Evolutionary conservation across 92 coral and sea anemone species (phyloP).

Genomic region (Micromussa lordhowensis): DNA sequence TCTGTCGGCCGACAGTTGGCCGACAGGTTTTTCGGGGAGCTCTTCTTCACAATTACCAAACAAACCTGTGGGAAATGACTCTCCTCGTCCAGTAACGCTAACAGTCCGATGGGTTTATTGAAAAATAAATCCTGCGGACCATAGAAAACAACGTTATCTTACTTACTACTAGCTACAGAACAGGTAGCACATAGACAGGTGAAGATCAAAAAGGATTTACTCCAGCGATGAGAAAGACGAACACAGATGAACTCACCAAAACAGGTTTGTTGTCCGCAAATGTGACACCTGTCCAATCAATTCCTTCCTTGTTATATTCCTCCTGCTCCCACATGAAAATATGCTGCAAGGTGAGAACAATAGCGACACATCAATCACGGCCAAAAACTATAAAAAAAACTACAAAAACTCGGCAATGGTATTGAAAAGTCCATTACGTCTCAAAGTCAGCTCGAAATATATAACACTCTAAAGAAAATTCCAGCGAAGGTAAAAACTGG

Average conservation of each 20-base stretch:
- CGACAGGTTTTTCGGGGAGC: no score
- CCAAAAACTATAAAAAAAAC: no score
- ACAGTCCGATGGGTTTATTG: constrained; percentile 78
- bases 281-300: constrained; percentile 82
- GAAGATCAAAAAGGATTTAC: no score
- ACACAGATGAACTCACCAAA: constrained; percentile 60
- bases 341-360: constrained; percentile 53
- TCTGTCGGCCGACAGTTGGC: no score
- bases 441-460: no score
- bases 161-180: neutral
- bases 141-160: neutral
- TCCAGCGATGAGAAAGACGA: no score
- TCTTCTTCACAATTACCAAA: no score
- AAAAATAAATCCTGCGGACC: constrained; percentile 76
- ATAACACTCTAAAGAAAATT: no score
- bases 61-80: constrained; percentile 89
- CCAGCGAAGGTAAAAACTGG: neutral
- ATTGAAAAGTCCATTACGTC: neutral
- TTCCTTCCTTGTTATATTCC: constrained; percentile 86
- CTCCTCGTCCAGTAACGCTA: constrained; percentile 87
- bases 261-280: constrained; percentile 90
- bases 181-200: neutral
- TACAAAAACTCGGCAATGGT: no score
- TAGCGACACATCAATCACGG: neutral
- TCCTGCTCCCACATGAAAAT: constrained; percentile 95